Evolutionary conservation across 1,140 invertebrate species (phyloP), one percentile per base, ranked within the genome.

Genomic region (Thereuonema tuberculata): DNA sequence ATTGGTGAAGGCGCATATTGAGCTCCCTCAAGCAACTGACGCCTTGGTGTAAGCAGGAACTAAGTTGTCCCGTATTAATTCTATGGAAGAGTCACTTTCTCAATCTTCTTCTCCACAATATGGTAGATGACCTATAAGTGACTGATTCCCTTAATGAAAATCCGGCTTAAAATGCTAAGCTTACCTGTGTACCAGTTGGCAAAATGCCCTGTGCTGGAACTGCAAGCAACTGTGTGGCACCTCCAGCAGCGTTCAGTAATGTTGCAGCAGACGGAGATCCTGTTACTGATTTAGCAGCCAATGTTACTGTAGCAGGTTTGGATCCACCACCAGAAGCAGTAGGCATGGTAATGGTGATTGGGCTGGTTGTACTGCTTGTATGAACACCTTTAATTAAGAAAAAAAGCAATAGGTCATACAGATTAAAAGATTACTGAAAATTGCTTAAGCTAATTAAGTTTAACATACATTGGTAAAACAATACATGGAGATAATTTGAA

Each of bases 281-380:
- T 21, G 72, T 68, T 28, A 67, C 63, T 49, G 72, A 70, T 57
- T 78, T 76, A 1, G 75, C 74, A 21, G 77, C 70, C 56, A 83
- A 75, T 2, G 81, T 82, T 0, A 82, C 73, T 1, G 80, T 82
- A 65, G 81, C 82, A 3, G 77, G 74, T 74, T 57, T 77, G 72
- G 60, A 62, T n/a, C 64, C 68, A 58, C 64, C 64, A 62, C 78
- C 75, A 21, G 81, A 67, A 28, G 55, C 58, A 21, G 62, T 76
- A 2, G 83, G 82, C 37, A 85, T 78, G 0, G 82, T 82, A 50
- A 85, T 80, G 1, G 83, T 85, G 47, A 86, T 82, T 0, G 84
- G 84, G n/a, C 20, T n/a, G 23, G 63, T 63, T 23, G 64, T 43
- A 25, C 37, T 54, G 23, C 53, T 55, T 9, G 53, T 55, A 5